phyloP scores from a whole-genome alignment of 2,888 invertebrate genomes.

The Protula sp. region DNA sequence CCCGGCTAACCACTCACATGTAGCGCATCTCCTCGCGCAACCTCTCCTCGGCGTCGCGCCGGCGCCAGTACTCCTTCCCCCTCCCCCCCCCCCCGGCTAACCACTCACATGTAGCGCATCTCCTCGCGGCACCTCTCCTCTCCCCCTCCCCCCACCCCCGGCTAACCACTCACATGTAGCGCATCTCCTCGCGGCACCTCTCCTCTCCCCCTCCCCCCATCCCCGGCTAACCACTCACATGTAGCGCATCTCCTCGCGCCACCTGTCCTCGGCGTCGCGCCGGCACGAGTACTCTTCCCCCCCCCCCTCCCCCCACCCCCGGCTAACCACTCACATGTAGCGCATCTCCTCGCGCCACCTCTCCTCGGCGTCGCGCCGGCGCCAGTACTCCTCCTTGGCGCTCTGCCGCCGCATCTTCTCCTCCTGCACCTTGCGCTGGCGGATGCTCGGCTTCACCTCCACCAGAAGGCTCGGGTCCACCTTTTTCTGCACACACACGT shows the following conservation, averaged over 20 bases:
- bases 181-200: too few relatives aligned
- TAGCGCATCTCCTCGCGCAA: constrained; percentile 54
- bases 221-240: too few relatives aligned
- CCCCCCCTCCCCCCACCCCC: too few relatives aligned
- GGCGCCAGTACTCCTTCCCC: constrained; percentile 60
- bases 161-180: constrained; percentile 59
- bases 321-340: constrained; percentile 22
- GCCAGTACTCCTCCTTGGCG: constrained; percentile 60
- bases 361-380: constrained; percentile 60
- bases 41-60: constrained; percentile 61
- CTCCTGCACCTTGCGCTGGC: constrained; percentile 65
- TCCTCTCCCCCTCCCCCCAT: too few relatives aligned
- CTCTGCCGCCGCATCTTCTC: constrained; percentile 75
- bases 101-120: too few relatives aligned
- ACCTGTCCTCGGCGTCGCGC: constrained; percentile 61
- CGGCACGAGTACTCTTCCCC: constrained; percentile 61
- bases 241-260: constrained; percentile 49
- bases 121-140: too few relatives aligned
- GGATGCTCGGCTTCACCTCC: constrained; percentile 88
- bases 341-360: constrained; percentile 57
- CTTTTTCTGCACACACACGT: constrained; percentile 57
- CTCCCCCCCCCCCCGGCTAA: too few relatives aligned
- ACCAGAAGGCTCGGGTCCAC: constrained; percentile 88
- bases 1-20: too few relatives aligned
- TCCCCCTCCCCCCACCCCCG: constrained; percentile 51